A percentile compares a stretch with the other conserved stretches of the same genome.
Conservation (phyloP, 2,888 invertebrate species). For the Prionchulus punctatus region DNA sequence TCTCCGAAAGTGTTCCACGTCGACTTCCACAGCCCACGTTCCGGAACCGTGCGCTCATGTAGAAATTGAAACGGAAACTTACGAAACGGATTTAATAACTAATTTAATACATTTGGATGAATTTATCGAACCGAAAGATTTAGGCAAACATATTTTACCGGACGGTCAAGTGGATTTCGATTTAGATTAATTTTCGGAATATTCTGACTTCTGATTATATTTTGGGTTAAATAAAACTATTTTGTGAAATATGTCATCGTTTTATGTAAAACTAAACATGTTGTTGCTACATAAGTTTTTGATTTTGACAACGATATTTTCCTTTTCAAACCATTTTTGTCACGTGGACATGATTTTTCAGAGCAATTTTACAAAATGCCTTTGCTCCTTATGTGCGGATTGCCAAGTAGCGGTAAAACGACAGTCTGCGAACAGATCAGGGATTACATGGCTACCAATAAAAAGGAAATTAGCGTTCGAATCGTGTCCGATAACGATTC, state of each 20-base stretch:
- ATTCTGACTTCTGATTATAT: no score
- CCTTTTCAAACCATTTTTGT: no score
- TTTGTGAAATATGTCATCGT: no score
- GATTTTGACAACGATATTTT: no score
- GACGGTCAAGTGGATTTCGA: slow-evolving; percentile 7
- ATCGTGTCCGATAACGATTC: neutral
- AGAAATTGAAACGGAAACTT: neutral
- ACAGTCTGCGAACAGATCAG: slow-evolving; percentile 20
- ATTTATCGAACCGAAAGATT: neutral
- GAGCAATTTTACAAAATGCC: slow-evolving; percentile 18
- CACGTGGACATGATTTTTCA: no score
- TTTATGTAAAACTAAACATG: no score
- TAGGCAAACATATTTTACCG: neutral
- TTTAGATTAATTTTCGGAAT: slow-evolving; percentile 3
- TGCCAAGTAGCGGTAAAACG: slow-evolving; percentile 23
- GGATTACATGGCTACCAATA: neutral
- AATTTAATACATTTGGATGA: neutral
- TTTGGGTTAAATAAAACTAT: no score
- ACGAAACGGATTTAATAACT: neutral
- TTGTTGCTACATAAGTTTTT: no score
- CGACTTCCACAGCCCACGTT: no score
- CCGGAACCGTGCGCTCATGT: neutral
- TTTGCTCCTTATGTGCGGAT: slow-evolving; percentile 24
- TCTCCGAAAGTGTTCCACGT: no score
- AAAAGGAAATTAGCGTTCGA: neutral